These are phyloP conservation scores for Cerastis leucographa DNA, from an alignment of 2,888 invertebrate species.

Conservation along the genomic window DNA sequence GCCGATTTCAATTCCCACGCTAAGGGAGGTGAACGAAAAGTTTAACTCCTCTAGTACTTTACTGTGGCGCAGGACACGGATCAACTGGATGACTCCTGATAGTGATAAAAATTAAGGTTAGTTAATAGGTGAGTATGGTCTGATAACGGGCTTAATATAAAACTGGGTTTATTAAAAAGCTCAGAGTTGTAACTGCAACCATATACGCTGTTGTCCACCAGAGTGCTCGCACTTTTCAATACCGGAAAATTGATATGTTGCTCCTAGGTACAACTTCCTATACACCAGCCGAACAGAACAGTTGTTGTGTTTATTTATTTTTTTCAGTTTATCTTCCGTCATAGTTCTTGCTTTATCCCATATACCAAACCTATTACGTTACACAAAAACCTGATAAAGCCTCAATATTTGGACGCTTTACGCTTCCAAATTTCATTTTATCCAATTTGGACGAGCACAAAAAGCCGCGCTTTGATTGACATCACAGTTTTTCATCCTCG, in stretches of 20 bases:
- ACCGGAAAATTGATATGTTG: background rate
- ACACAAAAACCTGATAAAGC: constrained; percentile 16
- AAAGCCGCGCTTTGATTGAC: constrained; percentile 59
- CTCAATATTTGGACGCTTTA: constrained; percentile 24
- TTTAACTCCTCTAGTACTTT: constrained; percentile 24
- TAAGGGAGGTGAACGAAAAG: constrained; percentile 23
- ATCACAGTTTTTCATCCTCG: constrained; percentile 45
- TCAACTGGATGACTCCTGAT: constrained; percentile 20
- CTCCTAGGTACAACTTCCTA: background rate
- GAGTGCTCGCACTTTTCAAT: background rate
- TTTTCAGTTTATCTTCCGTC: background rate
- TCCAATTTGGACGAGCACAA: constrained; percentile 46
- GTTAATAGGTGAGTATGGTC: background rate
- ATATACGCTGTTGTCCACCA: background rate
- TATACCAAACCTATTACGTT: background rate
- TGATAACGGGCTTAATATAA: background rate
- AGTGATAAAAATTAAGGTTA: background rate
- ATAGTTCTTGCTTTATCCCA: background rate
- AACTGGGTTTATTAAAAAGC: background rate
- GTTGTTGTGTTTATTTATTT: background rate
- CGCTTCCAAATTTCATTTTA: constrained; percentile 32
- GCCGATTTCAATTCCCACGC: background rate
- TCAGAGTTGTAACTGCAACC: background rate
- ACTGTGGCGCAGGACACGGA: constrained; percentile 20
- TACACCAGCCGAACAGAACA: background rate